Evolutionary conservation across 2,113 vertebrate genomes (phyloP).

Genomic region (Rhea pennata): DNA sequence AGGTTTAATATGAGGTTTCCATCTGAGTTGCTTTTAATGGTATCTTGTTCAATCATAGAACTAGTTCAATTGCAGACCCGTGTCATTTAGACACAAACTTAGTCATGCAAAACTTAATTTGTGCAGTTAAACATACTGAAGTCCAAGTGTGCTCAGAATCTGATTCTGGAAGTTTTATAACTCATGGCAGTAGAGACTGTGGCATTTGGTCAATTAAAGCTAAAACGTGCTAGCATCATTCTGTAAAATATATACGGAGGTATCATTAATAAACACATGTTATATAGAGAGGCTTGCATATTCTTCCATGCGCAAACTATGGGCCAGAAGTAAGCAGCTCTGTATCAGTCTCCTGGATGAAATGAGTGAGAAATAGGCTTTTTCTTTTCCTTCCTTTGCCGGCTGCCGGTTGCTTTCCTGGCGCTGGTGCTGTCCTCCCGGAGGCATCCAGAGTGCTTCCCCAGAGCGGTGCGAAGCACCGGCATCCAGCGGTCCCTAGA

Average conservation of each 20-base stretch:
- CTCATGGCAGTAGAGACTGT: neutral
- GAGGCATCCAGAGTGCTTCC: accelerated
- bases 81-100: neutral
- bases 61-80: neutral
- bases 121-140: neutral
- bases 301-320: neutral
- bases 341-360: accelerated
- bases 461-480: neutral
- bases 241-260: neutral
- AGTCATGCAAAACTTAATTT: neutral
- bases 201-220: neutral
- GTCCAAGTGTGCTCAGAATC: neutral
- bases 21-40: neutral
- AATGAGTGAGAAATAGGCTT: neutral
- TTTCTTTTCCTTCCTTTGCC: neutral
- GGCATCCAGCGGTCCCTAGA: neutral
- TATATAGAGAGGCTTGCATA: neutral
- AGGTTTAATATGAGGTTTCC: neutral
- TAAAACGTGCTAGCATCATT: neutral
- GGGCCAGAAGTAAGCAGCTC: neutral
- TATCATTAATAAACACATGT: neutral
- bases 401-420: neutral
- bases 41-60: neutral
- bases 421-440: neutral
- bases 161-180: neutral